These are phyloP conservation scores for Microctonus aethiopoides DNA, from an alignment of 2,888 invertebrate genomes.

Conservation along the genomic window DNA sequence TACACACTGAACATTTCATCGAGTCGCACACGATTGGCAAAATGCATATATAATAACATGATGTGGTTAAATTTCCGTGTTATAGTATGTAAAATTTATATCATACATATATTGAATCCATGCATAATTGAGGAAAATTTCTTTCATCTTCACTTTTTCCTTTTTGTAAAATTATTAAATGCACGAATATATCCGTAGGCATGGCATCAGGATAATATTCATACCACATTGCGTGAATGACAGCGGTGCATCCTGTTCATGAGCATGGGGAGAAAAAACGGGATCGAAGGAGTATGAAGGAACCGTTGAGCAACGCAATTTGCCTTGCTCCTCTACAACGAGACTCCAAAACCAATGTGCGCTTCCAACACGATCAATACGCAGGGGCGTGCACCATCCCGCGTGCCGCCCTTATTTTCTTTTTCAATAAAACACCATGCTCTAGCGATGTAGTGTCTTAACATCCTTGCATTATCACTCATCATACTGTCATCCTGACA, in stretches of 20 bases:
- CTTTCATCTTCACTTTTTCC: not conserved
- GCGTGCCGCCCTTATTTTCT: conserved; percentile 43
- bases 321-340: conserved; percentile 39
- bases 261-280: conserved; percentile 3
- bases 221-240: conserved; percentile 1
- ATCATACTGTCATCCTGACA: not conserved
- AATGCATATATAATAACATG: not conserved
- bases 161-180: not conserved
- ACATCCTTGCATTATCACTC: not conserved
- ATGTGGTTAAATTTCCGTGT: not conserved
- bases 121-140: not conserved
- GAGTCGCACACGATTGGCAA: not conserved
- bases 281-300: not conserved
- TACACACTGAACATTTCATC: not conserved
- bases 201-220: not conserved
- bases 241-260: conserved; percentile 3
- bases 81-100: no score
- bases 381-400: conserved; percentile 60
- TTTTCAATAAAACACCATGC: conserved; percentile 28
- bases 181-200: conserved; percentile 4
- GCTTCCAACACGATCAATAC: conserved; percentile 62
- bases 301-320: not conserved
- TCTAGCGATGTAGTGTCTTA: not conserved
- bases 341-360: conserved; percentile 58
- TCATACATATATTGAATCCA: not conserved